A percentile compares a stretch with the other conserved stretches of the same genome.
phyloP scores from a whole-genome alignment of 2,113 vertebrate genomes.

The Echinops telfairi region DNA sequence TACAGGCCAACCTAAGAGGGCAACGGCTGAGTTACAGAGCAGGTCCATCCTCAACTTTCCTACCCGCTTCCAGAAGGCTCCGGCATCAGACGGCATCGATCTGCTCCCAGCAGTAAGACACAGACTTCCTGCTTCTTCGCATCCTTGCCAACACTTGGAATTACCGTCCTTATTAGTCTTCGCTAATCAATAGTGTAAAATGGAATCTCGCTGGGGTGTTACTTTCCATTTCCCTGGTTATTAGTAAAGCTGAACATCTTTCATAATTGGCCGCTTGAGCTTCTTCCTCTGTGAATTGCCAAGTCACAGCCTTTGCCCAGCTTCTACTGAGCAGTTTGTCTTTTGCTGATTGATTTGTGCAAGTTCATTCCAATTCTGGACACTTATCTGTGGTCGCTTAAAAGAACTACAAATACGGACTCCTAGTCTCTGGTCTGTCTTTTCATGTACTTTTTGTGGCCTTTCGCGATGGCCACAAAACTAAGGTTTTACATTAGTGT shows the following conservation, averaged over 20 bases:
- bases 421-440: not conserved
- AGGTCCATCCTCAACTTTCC: not conserved
- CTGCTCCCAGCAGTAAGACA: not conserved
- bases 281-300: slow-evolving; percentile 43
- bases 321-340: slow-evolving; percentile 14
- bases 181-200: slow-evolving; percentile 69
- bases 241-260: not conserved
- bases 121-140: slow-evolving; percentile 52
- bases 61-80: slow-evolving; percentile 21
- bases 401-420: slow-evolving; percentile 10
- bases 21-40: not conserved
- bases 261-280: slow-evolving; percentile 51
- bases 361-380: slow-evolving; percentile 45
- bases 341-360: slow-evolving; percentile 33
- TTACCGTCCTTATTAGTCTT: slow-evolving; percentile 62
- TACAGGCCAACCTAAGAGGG: not conserved
- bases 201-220: slow-evolving; percentile 60
- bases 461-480: not conserved
- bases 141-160: slow-evolving; percentile 64
- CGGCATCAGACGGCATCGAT: not conserved
- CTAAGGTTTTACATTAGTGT: slow-evolving; percentile 27
- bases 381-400: slow-evolving; percentile 16
- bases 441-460: slow-evolving; percentile 29
- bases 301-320: slow-evolving; percentile 1
- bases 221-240: slow-evolving; percentile 68